A percentile compares a stretch with the other conserved stretches of the same genome.
Evolutionary conservation across 2,888 invertebrate species (phyloP).

Genomic region (Eristalinus aeneus): DNA sequence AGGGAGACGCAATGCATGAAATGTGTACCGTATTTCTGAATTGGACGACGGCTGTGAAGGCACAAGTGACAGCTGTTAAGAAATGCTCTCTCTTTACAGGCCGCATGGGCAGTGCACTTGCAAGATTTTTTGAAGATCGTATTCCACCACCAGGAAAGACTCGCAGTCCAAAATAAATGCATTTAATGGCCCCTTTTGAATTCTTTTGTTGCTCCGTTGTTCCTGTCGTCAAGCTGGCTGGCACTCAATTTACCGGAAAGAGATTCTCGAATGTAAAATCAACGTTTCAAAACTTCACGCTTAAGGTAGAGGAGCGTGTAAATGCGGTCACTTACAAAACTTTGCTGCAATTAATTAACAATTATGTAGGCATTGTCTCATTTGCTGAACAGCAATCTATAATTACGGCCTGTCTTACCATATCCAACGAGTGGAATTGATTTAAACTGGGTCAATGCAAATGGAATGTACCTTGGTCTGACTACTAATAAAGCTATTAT

Average conservation of each 20-base stretch:
- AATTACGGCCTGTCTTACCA: neutral
- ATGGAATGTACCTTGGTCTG: slow-evolving; percentile 24
- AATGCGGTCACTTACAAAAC: neutral
- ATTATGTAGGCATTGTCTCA: slow-evolving; percentile 22
- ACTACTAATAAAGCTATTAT: slow-evolving; percentile 51
- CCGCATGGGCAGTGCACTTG: neutral
- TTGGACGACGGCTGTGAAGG: neutral
- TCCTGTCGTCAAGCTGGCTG: neutral
- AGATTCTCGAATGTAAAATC: neutral
- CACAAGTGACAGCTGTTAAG: slow-evolving; percentile 8
- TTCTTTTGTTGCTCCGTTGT: too few species aligned
- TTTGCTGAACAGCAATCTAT: neutral
- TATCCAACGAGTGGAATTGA: slow-evolving; percentile 21
- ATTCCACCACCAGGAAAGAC: too few species aligned
- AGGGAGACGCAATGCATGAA: neutral
- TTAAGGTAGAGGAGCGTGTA: neutral
- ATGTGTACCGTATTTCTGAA: slow-evolving; percentile 36
- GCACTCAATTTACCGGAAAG: neutral
- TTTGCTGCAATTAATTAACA: neutral
- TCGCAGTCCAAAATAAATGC: too few species aligned
- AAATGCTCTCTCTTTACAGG: slow-evolving; percentile 11
- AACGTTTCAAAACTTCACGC: neutral
- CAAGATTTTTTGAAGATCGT: too few species aligned
- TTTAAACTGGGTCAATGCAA: slow-evolving; percentile 62
- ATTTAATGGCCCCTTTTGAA: too few species aligned